Evolutionary conservation across 2,888 invertebrate genomes (phyloP).

Genomic region (Yponomeuta cagnagella): DNA sequence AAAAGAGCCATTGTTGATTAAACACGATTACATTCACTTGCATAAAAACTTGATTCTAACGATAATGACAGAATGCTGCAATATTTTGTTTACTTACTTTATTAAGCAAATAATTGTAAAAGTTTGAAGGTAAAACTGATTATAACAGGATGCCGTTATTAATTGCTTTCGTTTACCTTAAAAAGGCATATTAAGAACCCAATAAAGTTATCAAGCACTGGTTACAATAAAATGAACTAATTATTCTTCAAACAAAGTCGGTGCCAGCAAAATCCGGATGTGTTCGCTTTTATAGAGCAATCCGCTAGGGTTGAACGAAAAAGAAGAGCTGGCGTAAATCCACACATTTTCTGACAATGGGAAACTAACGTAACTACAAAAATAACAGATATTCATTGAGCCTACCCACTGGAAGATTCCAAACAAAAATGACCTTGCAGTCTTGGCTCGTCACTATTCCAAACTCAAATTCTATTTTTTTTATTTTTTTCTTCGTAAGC

Average conservation of each 20-base stretch:
- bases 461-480: slow-evolving; percentile 21
- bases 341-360: neutral
- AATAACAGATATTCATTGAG: neutral
- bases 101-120: neutral
- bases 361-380: neutral
- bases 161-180: neutral
- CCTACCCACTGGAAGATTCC: slow-evolving; percentile 2
- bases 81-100: neutral
- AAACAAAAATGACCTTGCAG: slow-evolving; percentile 22
- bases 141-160: neutral
- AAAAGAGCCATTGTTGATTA: neutral
- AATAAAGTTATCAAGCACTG: neutral
- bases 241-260: neutral
- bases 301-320: neutral
- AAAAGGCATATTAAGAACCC: neutral
- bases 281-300: neutral
- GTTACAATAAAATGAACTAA: neutral
- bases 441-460: slow-evolving; percentile 11
- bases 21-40: neutral
- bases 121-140: neutral
- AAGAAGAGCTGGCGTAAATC: neutral
- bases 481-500: slow-evolving; percentile 32
- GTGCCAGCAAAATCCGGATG: neutral
- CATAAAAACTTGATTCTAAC: neutral
- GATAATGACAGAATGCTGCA: neutral